Conservation (phyloP, 1,140 invertebrate species). For the Penaeus chinensis region DNA sequence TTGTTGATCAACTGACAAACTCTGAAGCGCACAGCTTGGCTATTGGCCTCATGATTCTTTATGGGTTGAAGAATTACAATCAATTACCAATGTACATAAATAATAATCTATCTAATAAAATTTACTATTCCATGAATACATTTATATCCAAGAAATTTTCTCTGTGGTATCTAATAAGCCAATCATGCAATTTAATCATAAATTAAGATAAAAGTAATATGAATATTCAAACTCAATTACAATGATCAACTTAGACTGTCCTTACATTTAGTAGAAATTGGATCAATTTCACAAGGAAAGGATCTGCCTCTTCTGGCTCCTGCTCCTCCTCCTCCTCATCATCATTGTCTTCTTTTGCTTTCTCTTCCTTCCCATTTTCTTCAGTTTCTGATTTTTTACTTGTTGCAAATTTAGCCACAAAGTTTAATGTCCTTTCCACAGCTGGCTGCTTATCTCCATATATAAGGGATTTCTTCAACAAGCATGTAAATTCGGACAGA, state of each 20-base stretch:
- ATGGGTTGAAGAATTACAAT: neutral
- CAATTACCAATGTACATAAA: neutral
- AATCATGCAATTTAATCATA: neutral
- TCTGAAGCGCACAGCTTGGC: slow-evolving; percentile 76
- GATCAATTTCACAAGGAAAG: slow-evolving; percentile 57
- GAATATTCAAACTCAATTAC: too few species aligned
- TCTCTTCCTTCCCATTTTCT: slow-evolving; percentile 13
- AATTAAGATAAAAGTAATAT: neutral
- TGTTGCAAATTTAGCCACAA: slow-evolving; percentile 76
- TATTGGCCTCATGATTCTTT: slow-evolving; percentile 72
- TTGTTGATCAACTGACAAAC: slow-evolving; percentile 82
- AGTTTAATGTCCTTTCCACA: slow-evolving; percentile 76
- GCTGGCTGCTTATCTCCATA: slow-evolving; percentile 75
- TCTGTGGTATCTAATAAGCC: neutral
- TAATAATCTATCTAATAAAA: neutral
- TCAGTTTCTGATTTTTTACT: slow-evolving; percentile 18
- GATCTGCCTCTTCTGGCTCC: slow-evolving; percentile 55
- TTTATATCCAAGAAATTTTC: neutral
- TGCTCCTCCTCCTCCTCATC: slow-evolving; percentile 5
- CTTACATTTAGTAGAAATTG: slow-evolving; percentile 65
- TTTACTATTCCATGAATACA: neutral
- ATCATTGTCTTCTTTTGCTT: slow-evolving; percentile 17
- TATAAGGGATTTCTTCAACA: slow-evolving; percentile 67
- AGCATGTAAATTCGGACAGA: slow-evolving; percentile 44
- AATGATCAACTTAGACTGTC: neutral